Base-by-base conservation (phyloP, 2,113 vertebrate species). In the Dipodomys spectabilis region DNA sequence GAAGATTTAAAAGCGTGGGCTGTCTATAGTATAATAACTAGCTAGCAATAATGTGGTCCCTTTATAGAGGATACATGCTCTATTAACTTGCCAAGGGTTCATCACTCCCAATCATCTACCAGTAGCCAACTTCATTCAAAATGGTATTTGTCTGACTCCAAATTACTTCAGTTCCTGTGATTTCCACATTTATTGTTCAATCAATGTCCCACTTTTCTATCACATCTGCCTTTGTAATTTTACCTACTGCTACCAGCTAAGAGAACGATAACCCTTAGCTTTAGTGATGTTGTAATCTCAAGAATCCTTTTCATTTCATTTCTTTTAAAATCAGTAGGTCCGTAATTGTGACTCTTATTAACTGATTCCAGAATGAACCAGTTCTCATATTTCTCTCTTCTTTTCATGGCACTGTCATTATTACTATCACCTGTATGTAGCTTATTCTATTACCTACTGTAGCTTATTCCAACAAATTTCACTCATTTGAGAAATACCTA, bases 381-480 rank as follows among this genome's bases (percentile, higher is more conserved):
- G n/a, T 65, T 77, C 6, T 3, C 6, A 23, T 32, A 30, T 30
- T 86, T 79, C 5, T 89, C 10, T 85, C 45, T 64, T 32, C n/a
- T 81, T 49, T 78, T 81, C 72, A 85, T 35, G 44, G 7, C 13
- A 83, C 12, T 10, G 1, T 25, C 49, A 62, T 80, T 18, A 3
- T 84, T 18, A n/a, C 18, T 69, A 74, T 57, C 12, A 28, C 13
- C 20, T 69, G 20, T 32, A 84, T 0, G 49, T 6, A 57, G 53
- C 22, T 90, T 77, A 86, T 72, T 93, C 25, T 39, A 39, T 39
- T 39, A 45, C 23, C 12, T 19, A 90, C 23, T 73, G 49, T 6
- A 57, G 53, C 18, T 90, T 77, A 86, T 72, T 93, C 25, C 32
- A 3, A 68, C 44, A 84, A 90, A 7, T 88, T 90, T 93, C 7